Evolutionary conservation across 2,888 invertebrate species (phyloP), one percentile per base, ranked within the genome.

Genomic region (Orchesellides sinensis): DNA sequence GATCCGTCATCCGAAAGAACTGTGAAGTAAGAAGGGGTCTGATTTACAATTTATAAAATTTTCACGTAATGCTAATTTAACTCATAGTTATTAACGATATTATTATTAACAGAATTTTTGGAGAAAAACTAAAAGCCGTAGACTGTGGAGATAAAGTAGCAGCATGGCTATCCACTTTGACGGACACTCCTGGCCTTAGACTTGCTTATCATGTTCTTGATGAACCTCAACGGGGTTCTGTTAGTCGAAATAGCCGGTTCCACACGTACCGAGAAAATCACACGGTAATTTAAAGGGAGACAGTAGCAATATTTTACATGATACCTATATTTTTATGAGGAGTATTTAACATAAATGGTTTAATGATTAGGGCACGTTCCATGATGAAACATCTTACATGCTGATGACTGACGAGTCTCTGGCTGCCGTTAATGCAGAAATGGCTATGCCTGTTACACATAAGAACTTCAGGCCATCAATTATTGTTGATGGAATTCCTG

Each of bases 331-430:
- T n/a, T n/a, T n/a, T n/a, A n/a, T n/a, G n/a, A n/a, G n/a, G n/a
- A n/a, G n/a, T n/a, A n/a, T n/a, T n/a, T n/a, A n/a, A n/a, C n/a
- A n/a, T n/a, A n/a, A 12, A 2, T 66, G 65, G 17, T 27, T 1
- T 14, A n/a, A n/a, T n/a, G n/a, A n/a, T n/a, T n/a, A 87, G 87
- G 87, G 87, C 2, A 32, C 83, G 25, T 85, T 86, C 56, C 86
- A 86, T 40, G 87, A 87, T 47, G 85, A 87, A 65, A 87, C 87
- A 4, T 79, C 87, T 1, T 87, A 85, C 56, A 82, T 87, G 83
- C n/a, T 87, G 8, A 73, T 83, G 70, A 81, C 86, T 6, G 80
- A 86, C 32, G 87, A 87, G 40, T 85, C 86, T 2, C 0, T 87
- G 10, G 80, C 32, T 8, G 70, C 66, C n/a, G 4, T 87, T 2